Conservation (phyloP, 2,888 invertebrate genomes). For the Amblyjoppa proteus region DNA sequence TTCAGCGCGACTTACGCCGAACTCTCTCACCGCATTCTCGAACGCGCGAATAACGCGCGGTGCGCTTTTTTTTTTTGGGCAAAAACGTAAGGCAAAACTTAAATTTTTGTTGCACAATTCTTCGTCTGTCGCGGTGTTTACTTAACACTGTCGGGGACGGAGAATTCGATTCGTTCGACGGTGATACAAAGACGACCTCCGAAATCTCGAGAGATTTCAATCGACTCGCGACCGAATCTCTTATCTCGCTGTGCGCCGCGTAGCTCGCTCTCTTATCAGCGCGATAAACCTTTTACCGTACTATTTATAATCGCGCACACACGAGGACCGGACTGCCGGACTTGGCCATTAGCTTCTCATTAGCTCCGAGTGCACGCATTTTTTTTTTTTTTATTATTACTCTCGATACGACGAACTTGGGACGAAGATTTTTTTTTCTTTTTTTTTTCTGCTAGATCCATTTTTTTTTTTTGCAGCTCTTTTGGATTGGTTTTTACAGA, state of each 20-base stretch:
- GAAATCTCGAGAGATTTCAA: slow-evolving; percentile 19
- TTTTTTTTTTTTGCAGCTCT: neutral
- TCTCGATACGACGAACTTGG: neutral
- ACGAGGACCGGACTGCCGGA: neutral
- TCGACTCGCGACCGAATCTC: slow-evolving; percentile 60
- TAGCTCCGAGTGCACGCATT: neutral
- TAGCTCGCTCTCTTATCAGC: slow-evolving; percentile 67
- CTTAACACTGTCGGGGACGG: no score
- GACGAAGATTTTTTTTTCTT: neutral
- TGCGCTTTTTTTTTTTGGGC: no score
- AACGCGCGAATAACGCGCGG: no score
- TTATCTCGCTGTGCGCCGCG: slow-evolving; percentile 58
- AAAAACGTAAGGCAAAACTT: no score
- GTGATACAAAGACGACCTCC: slow-evolving; percentile 19
- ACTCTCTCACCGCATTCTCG: no score
- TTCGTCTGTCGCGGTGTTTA: no score
- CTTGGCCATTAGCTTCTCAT: slow-evolving; percentile 17
- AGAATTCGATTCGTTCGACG: neutral
- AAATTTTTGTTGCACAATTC: no score
- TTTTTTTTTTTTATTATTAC: neutral
- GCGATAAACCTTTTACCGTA: slow-evolving; percentile 60
- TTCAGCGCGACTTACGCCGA: no score
- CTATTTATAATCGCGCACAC: slow-evolving; percentile 58
- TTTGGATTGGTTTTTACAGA: no score
- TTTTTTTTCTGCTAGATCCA: neutral